phyloP scores from a whole-genome alignment of 1,140 invertebrate species.

The Dinoponera quadriceps region DNA sequence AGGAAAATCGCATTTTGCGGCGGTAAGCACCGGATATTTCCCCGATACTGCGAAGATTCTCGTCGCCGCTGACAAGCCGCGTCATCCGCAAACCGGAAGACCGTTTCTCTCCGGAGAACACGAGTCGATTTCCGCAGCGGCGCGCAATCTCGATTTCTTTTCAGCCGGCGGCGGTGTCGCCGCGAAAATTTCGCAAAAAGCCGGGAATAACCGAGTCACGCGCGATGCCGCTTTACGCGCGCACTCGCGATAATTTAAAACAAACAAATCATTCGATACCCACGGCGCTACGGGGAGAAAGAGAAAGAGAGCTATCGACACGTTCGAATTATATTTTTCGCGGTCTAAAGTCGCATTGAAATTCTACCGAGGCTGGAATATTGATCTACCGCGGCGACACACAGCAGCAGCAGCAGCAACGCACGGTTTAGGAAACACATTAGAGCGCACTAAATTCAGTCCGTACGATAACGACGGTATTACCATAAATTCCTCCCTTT shows the following conservation, averaged over 20 bases:
- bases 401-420: background rate
- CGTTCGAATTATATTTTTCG: background rate
- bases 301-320: background rate
- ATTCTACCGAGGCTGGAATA: background rate
- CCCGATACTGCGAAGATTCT: constrained; percentile 27
- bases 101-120: constrained; percentile 20
- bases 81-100: constrained; percentile 27
- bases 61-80: constrained; percentile 3
- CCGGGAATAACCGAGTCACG: background rate
- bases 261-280: constrained; percentile 28
- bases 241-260: background rate
- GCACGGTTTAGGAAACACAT: too few species aligned
- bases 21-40: constrained; percentile 13
- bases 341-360: background rate
- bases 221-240: background rate
- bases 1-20: constrained; percentile 14
- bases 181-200: background rate
- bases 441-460: too few species aligned
- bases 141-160: constrained; percentile 21
- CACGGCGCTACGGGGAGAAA: too few species aligned
- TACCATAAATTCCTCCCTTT: too few species aligned
- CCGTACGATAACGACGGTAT: too few species aligned
- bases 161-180: too few species aligned
- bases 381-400: background rate
- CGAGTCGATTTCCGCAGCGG: constrained; percentile 1